These are phyloP conservation scores for Callinectes sapidus DNA, from an alignment of 2,888 invertebrate species.

Conservation along the genomic window DNA sequence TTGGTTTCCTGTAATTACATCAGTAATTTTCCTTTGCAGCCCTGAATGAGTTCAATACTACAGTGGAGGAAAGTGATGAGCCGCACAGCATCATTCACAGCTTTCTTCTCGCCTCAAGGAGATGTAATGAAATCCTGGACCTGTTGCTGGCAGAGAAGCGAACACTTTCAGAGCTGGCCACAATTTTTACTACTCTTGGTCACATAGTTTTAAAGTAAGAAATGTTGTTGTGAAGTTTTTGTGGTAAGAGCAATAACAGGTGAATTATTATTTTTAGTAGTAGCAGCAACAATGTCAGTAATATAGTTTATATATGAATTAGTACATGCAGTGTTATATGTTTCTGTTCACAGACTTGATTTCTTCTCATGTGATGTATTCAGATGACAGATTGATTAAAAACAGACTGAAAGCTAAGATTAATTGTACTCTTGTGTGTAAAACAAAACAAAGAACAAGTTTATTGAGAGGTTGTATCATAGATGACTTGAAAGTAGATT, in stretches of 20 bases:
- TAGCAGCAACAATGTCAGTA: background rate
- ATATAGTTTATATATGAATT: no score
- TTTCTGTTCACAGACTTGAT: no score
- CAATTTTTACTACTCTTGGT: constrained; percentile 47
- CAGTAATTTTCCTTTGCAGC: constrained; percentile 28
- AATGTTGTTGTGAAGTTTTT: background rate
- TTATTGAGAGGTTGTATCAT: no score
- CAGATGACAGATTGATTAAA: no score
- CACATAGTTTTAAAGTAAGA: constrained; percentile 52
- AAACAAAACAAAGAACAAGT: no score
- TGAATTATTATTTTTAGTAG: background rate
- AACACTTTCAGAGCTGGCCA: background rate
- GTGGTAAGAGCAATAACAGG: background rate
- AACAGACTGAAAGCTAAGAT: no score
- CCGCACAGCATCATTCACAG: constrained; percentile 17
- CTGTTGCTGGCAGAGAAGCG: constrained; percentile 39
- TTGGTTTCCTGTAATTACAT: no score
- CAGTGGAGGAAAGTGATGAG: constrained; percentile 28
- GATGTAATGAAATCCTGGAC: constrained; percentile 46
- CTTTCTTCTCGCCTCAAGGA: constrained; percentile 42
- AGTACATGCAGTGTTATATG: no score
- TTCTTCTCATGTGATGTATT: no score
- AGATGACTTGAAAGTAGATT: no score
- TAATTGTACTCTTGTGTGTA: no score
- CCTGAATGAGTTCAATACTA: constrained; percentile 35